A percentile compares a stretch with the other conserved stretches of the same genome.
These are phyloP conservation scores for Stigmatopora argus DNA, from an alignment of 2,113 vertebrate genomes.

Conservation along the genomic window DNA sequence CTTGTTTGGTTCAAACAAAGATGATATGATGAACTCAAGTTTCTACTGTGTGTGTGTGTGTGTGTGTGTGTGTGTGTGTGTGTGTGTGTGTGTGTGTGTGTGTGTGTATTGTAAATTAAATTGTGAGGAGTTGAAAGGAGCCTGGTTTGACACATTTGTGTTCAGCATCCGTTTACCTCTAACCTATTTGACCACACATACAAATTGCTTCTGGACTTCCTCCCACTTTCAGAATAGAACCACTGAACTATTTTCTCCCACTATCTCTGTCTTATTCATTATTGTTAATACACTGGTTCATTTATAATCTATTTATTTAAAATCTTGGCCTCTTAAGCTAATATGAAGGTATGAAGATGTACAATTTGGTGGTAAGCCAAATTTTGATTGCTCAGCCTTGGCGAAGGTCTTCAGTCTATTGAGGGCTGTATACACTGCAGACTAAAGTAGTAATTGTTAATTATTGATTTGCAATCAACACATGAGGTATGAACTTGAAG, in stretches of 20 bases:
- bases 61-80: conserved; percentile 5
- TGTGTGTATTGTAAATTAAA: conserved; percentile 11
- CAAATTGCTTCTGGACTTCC: conserved; percentile 15
- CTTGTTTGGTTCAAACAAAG: neutral
- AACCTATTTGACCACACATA: conserved; percentile 29
- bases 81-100: conserved; percentile 4
- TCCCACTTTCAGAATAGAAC: conserved; percentile 14
- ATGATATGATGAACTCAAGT: neutral
- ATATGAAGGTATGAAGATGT: neutral
- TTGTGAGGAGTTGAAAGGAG: conserved; percentile 45
- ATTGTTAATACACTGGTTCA: neutral
- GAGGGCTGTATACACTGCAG: neutral
- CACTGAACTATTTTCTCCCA: no score
- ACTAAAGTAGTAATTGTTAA: conserved; percentile 2
- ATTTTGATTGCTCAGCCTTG: neutral
- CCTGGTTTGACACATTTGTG: conserved; percentile 42
- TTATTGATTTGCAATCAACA: conserved; percentile 8
- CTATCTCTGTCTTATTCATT: no score
- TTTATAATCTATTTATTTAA: neutral
- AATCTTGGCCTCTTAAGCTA: neutral
- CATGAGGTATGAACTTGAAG: conserved; percentile 14
- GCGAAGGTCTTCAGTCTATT: neutral
- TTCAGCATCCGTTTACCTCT: conserved; percentile 41
- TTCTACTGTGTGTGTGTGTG: conserved; percentile 1
- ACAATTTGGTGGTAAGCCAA: neutral